phyloP scores from a whole-genome alignment of 2,113 vertebrate species.

The Atherinomorus stipes region DNA sequence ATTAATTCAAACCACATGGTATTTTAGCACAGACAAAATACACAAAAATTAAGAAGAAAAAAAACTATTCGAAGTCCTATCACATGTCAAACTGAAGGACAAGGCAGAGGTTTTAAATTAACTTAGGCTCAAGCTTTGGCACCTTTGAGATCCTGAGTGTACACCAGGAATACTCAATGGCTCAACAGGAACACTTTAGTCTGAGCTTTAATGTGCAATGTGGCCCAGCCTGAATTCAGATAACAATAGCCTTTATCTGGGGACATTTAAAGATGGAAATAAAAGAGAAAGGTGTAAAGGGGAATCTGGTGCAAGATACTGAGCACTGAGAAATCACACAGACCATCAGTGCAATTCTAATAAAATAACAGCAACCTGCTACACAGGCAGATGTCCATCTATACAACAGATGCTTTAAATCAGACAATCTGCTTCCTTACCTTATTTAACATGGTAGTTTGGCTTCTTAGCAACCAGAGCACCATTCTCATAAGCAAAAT shows the following conservation, averaged over 20 bases:
- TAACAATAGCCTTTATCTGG: slow-evolving; percentile 30
- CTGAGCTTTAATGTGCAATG: background rate
- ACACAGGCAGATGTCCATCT: background rate
- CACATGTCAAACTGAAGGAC: slow-evolving; percentile 21
- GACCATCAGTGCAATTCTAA: background rate
- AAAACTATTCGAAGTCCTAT: background rate
- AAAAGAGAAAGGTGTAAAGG: slow-evolving; percentile 8
- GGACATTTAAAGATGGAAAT: slow-evolving; percentile 9
- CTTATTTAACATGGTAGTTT: background rate
- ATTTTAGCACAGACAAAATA: slow-evolving; percentile 8
- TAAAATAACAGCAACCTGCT: slow-evolving; percentile 1
- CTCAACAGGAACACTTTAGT: slow-evolving; percentile 37
- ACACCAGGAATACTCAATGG: slow-evolving; percentile 23
- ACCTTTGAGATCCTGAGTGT: slow-evolving; percentile 3
- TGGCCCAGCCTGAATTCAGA: no score
- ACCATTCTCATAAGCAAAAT: background rate
- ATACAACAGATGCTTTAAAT: background rate
- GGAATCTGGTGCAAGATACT: background rate
- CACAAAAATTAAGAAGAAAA: background rate
- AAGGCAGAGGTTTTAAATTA: slow-evolving; percentile 23
- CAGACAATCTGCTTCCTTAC: no score
- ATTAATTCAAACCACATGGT: background rate
- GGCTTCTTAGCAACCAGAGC: background rate
- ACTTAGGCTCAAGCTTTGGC: slow-evolving; percentile 10
- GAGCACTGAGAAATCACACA: background rate